Percentiles rank a stretch among this genome's conserved stretches.
phyloP scores from a whole-genome alignment of 2,797 vertebrate genomes.

The Anomalospiza imberbis region DNA sequence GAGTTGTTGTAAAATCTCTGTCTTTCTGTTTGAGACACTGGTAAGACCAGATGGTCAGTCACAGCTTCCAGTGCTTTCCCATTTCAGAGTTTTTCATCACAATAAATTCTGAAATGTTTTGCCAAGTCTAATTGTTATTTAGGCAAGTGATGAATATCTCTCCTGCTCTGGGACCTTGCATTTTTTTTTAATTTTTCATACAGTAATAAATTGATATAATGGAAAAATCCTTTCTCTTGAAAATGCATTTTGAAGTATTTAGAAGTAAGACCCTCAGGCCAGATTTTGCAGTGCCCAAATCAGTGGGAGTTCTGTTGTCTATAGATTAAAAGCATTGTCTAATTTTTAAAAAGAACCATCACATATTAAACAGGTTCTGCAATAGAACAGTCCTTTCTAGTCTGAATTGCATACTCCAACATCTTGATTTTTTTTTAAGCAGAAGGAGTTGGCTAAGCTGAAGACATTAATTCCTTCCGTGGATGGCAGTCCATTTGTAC shows the following conservation, averaged over 20 bases:
- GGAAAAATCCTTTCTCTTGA: constrained; percentile 42
- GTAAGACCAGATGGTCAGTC: not conserved
- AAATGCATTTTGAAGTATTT: constrained; percentile 36
- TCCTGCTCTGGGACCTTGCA: not conserved
- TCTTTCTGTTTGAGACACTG: not conserved
- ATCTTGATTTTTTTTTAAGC: not conserved
- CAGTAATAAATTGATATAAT: constrained; percentile 25
- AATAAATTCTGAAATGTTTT: constrained; percentile 32
- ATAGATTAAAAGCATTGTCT: constrained; percentile 25
- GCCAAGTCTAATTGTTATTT: constrained; percentile 9
- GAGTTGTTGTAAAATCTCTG: not conserved
- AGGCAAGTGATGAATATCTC: not conserved
- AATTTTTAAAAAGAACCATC: not conserved
- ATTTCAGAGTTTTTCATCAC: not conserved
- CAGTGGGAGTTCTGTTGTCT: constrained; percentile 20
- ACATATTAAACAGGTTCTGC: not conserved
- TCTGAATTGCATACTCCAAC: not conserved
- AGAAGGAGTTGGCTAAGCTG: not conserved
- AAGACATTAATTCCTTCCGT: not conserved
- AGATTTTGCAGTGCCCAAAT: constrained; percentile 12
- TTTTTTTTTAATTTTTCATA: constrained; percentile 45
- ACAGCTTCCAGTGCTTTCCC: not conserved
- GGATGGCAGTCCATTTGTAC: constrained; percentile 25
- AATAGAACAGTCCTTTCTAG: not conserved
- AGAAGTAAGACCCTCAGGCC: constrained; percentile 16